Evolutionary conservation across 2,797 vertebrate genomes (phyloP).

Genomic region (Falco concolor): DNA sequence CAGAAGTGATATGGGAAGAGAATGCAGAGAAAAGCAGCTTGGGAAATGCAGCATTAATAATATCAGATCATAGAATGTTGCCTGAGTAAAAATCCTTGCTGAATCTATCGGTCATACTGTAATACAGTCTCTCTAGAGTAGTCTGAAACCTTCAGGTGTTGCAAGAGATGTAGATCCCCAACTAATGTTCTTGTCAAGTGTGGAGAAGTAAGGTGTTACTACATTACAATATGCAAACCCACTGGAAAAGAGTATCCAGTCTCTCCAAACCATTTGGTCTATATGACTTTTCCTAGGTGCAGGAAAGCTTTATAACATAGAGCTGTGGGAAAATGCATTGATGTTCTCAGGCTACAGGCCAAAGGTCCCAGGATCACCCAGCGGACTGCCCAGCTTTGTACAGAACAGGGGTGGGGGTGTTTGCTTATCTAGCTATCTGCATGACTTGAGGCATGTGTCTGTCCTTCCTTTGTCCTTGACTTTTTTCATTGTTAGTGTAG

Average conservation of each 20-base stretch:
- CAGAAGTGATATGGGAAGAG: background rate
- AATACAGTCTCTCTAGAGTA: background rate
- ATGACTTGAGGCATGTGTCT: background rate
- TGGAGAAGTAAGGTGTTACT: background rate
- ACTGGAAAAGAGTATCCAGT: background rate
- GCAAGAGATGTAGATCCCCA: background rate
- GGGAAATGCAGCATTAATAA: background rate
- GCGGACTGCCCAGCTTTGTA: background rate
- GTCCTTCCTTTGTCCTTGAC: background rate
- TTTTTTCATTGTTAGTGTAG: background rate
- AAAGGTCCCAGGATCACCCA: background rate
- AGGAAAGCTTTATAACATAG: background rate
- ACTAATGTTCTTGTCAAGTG: background rate
- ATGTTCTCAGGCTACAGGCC: background rate
- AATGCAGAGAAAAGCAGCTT: background rate
- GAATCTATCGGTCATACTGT: background rate
- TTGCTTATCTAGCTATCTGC: too few species aligned
- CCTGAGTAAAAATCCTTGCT: background rate
- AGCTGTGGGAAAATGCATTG: rapidly evolving
- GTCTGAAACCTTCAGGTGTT: background rate
- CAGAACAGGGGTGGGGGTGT: rapidly evolving
- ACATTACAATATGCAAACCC: background rate
- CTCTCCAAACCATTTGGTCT: background rate
- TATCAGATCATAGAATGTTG: rapidly evolving
- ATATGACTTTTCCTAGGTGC: background rate